phyloP scores from a whole-genome alignment of 2,888 invertebrate genomes.

The Odontothrips loti region DNA sequence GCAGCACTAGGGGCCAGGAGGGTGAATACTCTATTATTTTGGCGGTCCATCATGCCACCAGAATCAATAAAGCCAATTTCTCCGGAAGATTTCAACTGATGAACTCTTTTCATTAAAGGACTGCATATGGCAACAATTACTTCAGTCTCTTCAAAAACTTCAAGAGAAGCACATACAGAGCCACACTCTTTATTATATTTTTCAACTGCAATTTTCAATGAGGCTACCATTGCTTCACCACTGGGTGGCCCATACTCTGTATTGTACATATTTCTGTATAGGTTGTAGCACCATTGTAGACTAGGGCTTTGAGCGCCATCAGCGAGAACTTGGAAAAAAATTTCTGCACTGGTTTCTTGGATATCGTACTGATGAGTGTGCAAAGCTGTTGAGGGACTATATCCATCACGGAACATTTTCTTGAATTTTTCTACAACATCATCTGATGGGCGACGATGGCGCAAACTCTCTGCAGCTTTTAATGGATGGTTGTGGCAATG shows the following conservation, averaged over 20 bases:
- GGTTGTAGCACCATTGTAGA: not conserved
- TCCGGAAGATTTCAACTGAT: not conserved
- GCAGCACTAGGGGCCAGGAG: constrained; percentile 2
- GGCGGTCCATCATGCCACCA: not conserved
- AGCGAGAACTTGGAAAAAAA: not conserved
- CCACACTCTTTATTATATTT: not conserved
- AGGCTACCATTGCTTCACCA: not conserved
- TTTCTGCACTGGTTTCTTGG: not conserved
- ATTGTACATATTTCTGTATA: not conserved
- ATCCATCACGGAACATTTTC: not conserved
- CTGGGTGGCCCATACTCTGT: not conserved
- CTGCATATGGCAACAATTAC: not conserved
- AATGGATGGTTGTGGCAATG: not conserved
- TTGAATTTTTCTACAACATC: not conserved
- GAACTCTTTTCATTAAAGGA: not conserved
- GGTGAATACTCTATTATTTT: not conserved
- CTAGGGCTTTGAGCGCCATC: not conserved
- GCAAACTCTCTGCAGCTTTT: not conserved
- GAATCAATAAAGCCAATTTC: not conserved
- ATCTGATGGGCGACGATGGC: not conserved
- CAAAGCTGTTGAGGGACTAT: not conserved
- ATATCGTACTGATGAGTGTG: not conserved
- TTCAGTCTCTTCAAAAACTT: not conserved
- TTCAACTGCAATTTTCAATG: not conserved
- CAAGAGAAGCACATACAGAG: not conserved